phyloP scores from a whole-genome alignment of 2,113 vertebrate species.

The Fulica atra region DNA sequence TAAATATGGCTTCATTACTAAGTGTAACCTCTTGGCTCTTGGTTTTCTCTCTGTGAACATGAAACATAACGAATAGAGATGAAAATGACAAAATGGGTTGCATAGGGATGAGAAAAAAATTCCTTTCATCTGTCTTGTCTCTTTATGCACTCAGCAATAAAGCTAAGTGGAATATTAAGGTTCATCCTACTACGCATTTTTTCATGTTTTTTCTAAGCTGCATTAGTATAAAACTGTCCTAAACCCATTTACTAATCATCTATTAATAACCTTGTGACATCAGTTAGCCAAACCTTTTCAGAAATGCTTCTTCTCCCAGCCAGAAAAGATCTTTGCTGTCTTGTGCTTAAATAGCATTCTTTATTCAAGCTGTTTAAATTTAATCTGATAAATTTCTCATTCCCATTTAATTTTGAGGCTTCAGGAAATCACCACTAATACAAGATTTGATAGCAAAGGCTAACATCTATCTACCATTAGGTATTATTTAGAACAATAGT shows the following conservation, averaged over 20 bases:
- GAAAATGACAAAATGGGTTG: background rate
- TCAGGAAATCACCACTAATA: background rate
- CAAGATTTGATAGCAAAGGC: background rate
- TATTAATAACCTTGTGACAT: background rate
- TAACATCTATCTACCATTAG: background rate
- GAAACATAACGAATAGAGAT: background rate
- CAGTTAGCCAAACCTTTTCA: background rate
- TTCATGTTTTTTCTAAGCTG: background rate
- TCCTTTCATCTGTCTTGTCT: background rate
- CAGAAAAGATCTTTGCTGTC: background rate
- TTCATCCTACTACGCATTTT: background rate
- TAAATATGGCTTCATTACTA: background rate
- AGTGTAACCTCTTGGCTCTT: background rate
- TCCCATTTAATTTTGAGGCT: background rate
- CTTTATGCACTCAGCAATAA: background rate
- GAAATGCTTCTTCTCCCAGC: background rate
- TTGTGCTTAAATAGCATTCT: background rate
- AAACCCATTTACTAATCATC: background rate
- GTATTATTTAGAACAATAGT: background rate
- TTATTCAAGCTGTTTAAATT: background rate
- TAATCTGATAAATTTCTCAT: background rate
- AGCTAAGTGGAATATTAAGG: background rate
- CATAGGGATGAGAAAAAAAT: background rate
- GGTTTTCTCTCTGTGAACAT: background rate
- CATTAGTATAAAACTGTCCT: background rate